These are phyloP conservation scores for Montipora capricornis DNA, from an alignment of 64 coral and sea anemone species.

Conservation along the genomic window DNA sequence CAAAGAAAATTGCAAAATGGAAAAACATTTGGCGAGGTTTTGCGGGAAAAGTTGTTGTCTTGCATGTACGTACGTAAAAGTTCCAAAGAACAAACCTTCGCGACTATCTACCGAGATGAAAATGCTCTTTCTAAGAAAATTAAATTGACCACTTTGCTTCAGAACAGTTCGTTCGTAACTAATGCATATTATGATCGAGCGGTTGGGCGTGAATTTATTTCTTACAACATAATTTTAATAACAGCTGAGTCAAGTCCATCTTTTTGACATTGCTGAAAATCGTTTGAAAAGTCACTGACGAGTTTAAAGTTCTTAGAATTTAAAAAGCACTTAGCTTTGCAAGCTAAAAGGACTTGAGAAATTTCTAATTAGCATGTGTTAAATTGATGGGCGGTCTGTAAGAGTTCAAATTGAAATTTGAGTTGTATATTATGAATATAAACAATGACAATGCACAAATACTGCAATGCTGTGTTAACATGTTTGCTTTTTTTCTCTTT, in stretches of 20 bases:
- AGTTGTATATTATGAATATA: neutral
- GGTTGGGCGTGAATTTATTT: too few relatives aligned
- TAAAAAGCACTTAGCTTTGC: neutral
- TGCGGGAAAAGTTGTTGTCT: too few relatives aligned
- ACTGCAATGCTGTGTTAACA: neutral
- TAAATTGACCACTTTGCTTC: too few relatives aligned
- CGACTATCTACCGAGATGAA: too few relatives aligned
- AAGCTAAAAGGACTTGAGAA: neutral
- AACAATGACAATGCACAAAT: neutral
- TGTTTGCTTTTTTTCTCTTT: neutral
- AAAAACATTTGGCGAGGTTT: too few relatives aligned
- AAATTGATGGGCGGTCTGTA: neutral
- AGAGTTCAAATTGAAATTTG: neutral
- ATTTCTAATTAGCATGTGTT: neutral
- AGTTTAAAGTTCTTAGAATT: neutral
- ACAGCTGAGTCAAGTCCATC: neutral
- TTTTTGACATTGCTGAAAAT: neutral
- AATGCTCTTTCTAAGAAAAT: too few relatives aligned
- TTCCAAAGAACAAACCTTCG: too few relatives aligned
- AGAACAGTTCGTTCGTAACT: too few relatives aligned
- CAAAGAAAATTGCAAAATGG: too few relatives aligned
- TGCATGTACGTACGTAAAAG: too few relatives aligned
- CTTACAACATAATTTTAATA: too few relatives aligned
- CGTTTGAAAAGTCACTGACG: neutral
- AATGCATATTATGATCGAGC: too few relatives aligned